Evolutionary conservation across 2,797 vertebrate species (phyloP), one percentile per base, ranked within the genome.

Genomic region (Dicrostonyx torquatus): DNA sequence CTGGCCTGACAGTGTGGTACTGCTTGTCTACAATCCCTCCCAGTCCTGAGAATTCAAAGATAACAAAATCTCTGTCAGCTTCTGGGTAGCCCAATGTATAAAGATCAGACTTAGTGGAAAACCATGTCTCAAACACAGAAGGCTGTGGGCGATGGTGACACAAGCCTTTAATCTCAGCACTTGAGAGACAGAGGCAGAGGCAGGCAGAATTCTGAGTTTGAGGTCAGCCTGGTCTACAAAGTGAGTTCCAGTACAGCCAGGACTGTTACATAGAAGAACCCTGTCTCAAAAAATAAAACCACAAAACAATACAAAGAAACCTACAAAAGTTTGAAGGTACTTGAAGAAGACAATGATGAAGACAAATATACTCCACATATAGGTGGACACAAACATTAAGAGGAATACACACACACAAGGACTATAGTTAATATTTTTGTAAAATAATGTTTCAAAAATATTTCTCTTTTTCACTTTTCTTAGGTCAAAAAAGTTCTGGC

Each of bases 291-390:
- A 58, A 58, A 58, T 58, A 58, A 22, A 58, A 58, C 55, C 20
- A 58, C 55, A 58, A 58, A 22, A 58, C 55, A 58, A 58, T 20
- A 22, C 55, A 58, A 58, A 58, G 18, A 22, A 22, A 58, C 55
- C 20, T 58, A 58, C 55, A 22, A 58, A 58, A 22, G 55, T 22
- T 58, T 58, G 29, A 34, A 34, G 13, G 45, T 34, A 10, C 4
- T 2, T 34, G 45, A 77, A 14, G 45, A 62, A 43, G 37, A 62
- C 13, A 60, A 4, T n/a, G 22, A 15, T 15, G n/a, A 15, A 26
- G 24, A 84, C 12, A 68, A 1, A 12, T n/a, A 11, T 20, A 2
- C 18, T 68, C 17, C 7, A n/a, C 12, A 9, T 1, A n/a, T 4
- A 85, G 11, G 58, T 18, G 9, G 13, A 50, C 6, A 50, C 11